These are phyloP conservation scores for Tangara arthus DNA, from an alignment of 2,797 vertebrate genomes.

Conservation along the genomic window DNA sequence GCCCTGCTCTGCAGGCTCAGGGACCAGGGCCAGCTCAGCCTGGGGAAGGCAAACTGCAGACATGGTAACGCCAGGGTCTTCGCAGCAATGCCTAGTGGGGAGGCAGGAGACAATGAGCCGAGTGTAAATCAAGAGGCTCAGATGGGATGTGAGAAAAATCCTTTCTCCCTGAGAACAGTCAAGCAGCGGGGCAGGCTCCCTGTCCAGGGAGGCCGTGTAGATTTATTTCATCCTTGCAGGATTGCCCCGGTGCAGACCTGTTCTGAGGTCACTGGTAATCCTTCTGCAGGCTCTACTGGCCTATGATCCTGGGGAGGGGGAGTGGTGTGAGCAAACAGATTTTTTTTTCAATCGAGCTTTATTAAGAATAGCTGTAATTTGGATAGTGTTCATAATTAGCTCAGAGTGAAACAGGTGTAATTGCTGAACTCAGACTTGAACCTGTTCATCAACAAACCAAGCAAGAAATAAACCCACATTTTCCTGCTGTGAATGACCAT, in stretches of 20 bases:
- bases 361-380: background rate
- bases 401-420: background rate
- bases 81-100: background rate
- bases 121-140: background rate
- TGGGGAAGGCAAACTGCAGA: background rate
- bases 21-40: background rate
- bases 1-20: background rate
- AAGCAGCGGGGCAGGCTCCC: too few relatives aligned
- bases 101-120: rapidly evolving
- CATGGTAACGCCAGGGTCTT: background rate
- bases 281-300: background rate
- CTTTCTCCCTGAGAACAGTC: background rate
- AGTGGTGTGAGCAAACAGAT: background rate
- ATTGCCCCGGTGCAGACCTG: background rate
- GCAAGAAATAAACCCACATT: background rate
- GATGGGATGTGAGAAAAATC: rapidly evolving
- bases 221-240: background rate
- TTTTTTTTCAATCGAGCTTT: background rate
- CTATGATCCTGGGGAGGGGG: rapidly evolving
- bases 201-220: background rate
- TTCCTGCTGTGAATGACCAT: background rate
- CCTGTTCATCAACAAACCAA: background rate
- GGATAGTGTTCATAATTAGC: background rate
- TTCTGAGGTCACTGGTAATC: background rate
- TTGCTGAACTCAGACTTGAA: background rate